phyloP scores from a whole-genome alignment of 2,888 invertebrate species.

The Mechanitis mazaeus region DNA sequence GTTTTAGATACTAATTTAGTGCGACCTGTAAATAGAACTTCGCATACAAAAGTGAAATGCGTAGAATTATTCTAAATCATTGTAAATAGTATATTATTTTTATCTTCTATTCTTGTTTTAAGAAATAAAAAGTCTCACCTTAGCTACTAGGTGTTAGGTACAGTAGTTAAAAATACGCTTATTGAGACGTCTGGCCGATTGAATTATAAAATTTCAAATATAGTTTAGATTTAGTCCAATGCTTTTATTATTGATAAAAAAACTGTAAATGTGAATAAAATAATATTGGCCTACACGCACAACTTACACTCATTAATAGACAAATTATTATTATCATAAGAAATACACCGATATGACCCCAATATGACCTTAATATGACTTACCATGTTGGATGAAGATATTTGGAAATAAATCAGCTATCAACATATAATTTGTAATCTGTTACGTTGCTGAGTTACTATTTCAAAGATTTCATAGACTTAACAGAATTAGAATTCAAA shows the following conservation, averaged over 20 bases:
- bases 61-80: slow-evolving; percentile 72
- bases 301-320: not conserved
- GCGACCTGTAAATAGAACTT: slow-evolving; percentile 24
- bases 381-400: too few relatives aligned
- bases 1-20: slow-evolving; percentile 8
- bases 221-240: not conserved
- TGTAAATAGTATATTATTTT: slow-evolving; percentile 65
- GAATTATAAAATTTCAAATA: not conserved
- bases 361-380: too few relatives aligned
- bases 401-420: too few relatives aligned
- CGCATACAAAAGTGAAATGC: slow-evolving; percentile 44
- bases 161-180: not conserved
- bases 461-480: too few relatives aligned
- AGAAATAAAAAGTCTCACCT: not conserved
- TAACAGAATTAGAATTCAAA: too few relatives aligned
- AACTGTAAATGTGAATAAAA: not conserved
- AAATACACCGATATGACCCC: too few relatives aligned
- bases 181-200: not conserved
- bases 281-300: slow-evolving; percentile 2
- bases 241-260: not conserved
- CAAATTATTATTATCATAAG: too few relatives aligned
- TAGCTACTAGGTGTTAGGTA: not conserved
- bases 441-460: too few relatives aligned
- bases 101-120: slow-evolving; percentile 11
- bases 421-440: too few relatives aligned